These are phyloP conservation scores for Myotis yumanensis DNA, from an alignment of 2,113 vertebrate genomes.

Conservation along the genomic window DNA sequence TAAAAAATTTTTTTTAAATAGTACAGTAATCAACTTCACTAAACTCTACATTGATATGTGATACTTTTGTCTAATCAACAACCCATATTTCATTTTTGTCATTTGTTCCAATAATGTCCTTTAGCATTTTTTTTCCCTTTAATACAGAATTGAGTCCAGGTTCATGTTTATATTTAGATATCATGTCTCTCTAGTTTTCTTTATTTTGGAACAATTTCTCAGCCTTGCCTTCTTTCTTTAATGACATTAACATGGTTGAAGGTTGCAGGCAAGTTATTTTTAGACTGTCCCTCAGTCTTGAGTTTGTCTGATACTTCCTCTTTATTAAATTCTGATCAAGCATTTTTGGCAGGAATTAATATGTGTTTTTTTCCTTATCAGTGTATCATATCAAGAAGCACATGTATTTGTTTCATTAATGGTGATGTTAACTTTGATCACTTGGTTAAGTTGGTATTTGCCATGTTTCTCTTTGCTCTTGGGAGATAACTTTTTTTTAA, in stretches of 20 bases:
- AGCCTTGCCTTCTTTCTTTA: not conserved
- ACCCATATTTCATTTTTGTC: not conserved
- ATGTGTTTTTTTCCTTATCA: not conserved
- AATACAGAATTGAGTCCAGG: not conserved
- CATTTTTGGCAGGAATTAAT: not conserved
- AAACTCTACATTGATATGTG: not conserved
- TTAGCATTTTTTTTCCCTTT: not conserved
- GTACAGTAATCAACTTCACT: not conserved
- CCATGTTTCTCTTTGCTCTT: slow-evolving; percentile 17
- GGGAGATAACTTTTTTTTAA: not conserved
- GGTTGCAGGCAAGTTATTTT: slow-evolving; percentile 26
- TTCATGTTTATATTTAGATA: not conserved
- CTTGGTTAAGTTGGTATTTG: slow-evolving; percentile 40
- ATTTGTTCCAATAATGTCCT: not conserved
- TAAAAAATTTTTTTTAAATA: not conserved
- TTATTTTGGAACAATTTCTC: not conserved
- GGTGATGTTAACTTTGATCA: not conserved
- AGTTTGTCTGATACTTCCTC: not conserved
- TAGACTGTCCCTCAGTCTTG: not conserved
- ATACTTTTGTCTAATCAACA: not conserved
- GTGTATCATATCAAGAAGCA: not conserved
- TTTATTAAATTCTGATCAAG: slow-evolving; percentile 20
- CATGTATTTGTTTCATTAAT: not conserved
- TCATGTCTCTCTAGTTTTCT: not conserved
- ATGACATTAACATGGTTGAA: slow-evolving; percentile 42